Conservation (phyloP, 1,140 invertebrate genomes). For the Gryllus bimaculatus region DNA sequence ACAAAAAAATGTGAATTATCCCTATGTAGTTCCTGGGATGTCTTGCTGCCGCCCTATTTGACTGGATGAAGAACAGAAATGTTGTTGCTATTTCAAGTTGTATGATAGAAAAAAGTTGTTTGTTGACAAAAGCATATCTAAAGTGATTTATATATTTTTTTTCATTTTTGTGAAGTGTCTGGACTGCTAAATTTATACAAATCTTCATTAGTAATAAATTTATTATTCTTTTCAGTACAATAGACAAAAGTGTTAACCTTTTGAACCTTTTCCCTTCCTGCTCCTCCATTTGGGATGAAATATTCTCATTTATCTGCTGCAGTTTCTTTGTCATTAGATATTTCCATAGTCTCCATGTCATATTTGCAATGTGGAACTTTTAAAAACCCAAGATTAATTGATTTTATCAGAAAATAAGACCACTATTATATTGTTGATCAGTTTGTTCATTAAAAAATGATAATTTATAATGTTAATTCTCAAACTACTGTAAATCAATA, state of each 20-base stretch:
- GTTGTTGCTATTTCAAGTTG: slow-evolving; percentile 11
- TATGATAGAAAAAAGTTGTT: not conserved
- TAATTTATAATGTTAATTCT: too few species aligned
- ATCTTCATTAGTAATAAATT: slow-evolving; percentile 15
- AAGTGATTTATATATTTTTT: slow-evolving; percentile 11
- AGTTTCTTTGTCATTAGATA: too few species aligned
- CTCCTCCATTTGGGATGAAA: too few species aligned
- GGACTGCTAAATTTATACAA: slow-evolving; percentile 10
- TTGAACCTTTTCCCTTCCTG: not conserved
- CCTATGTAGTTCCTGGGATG: not conserved
- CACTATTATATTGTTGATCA: too few species aligned
- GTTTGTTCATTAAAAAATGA: too few species aligned
- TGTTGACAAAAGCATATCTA: slow-evolving; percentile 9
- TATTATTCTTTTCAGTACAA: slow-evolving; percentile 14
- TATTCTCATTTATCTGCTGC: too few species aligned
- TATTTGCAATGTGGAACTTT: too few species aligned
- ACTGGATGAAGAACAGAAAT: not conserved
- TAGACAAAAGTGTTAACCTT: not conserved
- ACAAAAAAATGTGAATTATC: not conserved
- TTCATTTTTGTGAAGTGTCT: slow-evolving; percentile 14
- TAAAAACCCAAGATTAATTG: too few species aligned
- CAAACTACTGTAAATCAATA: too few species aligned
- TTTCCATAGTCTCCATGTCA: too few species aligned
- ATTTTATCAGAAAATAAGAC: too few species aligned
- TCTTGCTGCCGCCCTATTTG: slow-evolving; percentile 7